Conservation (phyloP, 2,888 invertebrate species). For the Sesia apiformis region DNA sequence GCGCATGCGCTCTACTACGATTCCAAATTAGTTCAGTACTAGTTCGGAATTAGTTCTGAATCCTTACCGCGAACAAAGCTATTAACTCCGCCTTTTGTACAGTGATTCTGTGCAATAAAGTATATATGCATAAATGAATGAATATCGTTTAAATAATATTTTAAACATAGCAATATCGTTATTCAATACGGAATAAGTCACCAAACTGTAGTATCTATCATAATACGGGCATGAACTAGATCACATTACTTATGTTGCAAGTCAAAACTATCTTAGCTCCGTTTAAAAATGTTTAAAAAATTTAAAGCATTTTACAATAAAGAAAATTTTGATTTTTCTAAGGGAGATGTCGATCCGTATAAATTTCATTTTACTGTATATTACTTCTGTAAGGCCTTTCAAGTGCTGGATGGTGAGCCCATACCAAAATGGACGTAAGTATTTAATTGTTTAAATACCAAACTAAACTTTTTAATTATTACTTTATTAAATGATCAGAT, state of each 20-base stretch:
- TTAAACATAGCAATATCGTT: too few relatives aligned
- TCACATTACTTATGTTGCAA: background rate
- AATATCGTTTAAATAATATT: too few relatives aligned
- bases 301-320: constrained; percentile 32
- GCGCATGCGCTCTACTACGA: too few relatives aligned
- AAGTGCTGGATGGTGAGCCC: constrained; percentile 28
- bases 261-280: background rate
- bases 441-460: background rate
- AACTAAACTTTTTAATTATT: too few relatives aligned
- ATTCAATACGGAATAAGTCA: background rate
- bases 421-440: constrained; percentile 29
- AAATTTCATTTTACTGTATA: constrained; percentile 38
- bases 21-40: too few relatives aligned
- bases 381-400: constrained; percentile 26
- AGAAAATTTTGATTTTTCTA: constrained; percentile 25
- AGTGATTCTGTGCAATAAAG: too few relatives aligned
- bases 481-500: too few relatives aligned
- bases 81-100: too few relatives aligned
- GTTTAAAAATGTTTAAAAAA: constrained; percentile 6
- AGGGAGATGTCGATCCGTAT: constrained; percentile 32
- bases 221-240: background rate
- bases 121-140: too few relatives aligned
- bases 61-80: too few relatives aligned
- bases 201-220: background rate
- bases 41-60: too few relatives aligned